Evolutionary conservation across 2,888 invertebrate genomes (phyloP).

Genomic region (Pollenia griseotomentosa): DNA sequence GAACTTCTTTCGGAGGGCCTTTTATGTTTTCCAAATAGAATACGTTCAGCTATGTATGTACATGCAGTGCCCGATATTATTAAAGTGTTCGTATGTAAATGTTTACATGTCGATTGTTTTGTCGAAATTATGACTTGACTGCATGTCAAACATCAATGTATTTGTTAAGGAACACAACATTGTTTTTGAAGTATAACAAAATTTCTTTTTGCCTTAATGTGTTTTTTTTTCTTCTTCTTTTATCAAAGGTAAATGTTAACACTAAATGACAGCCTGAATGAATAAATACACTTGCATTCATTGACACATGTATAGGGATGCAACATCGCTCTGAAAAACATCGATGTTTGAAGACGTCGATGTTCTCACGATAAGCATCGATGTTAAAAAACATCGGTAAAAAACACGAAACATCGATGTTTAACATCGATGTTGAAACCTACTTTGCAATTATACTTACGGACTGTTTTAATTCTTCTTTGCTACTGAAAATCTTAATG

Average conservation of each 20-base stretch:
- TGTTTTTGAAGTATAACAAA: slow-evolving; percentile 17
- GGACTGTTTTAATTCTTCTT: too few relatives aligned
- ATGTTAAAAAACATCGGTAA: too few relatives aligned
- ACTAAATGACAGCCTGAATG: slow-evolving; percentile 53
- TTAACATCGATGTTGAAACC: too few relatives aligned
- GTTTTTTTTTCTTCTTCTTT: not conserved
- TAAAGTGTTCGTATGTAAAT: slow-evolving; percentile 3
- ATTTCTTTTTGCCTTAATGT: not conserved
- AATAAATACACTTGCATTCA: slow-evolving; percentile 33
- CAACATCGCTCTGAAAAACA: too few relatives aligned
- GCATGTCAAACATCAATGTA: slow-evolving; percentile 64
- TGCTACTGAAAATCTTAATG: too few relatives aligned
- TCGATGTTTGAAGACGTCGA: too few relatives aligned
- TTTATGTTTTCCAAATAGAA: too few relatives aligned
- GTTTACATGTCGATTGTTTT: slow-evolving; percentile 55
- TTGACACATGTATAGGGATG: too few relatives aligned
- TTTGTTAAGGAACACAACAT: slow-evolving; percentile 21
- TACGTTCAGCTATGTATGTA: not conserved
- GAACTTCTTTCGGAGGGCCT: too few relatives aligned
- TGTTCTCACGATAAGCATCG: too few relatives aligned
- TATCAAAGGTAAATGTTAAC: slow-evolving; percentile 27
- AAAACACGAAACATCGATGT: too few relatives aligned
- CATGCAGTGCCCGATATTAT: not conserved
- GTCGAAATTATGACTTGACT: slow-evolving; percentile 70
- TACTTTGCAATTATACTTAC: too few relatives aligned